Percentiles rank a stretch among this genome's conserved stretches.
These are phyloP conservation scores for Adoxophyes honmai DNA, from an alignment of 1,140 invertebrate species.

Conservation along the genomic window DNA sequence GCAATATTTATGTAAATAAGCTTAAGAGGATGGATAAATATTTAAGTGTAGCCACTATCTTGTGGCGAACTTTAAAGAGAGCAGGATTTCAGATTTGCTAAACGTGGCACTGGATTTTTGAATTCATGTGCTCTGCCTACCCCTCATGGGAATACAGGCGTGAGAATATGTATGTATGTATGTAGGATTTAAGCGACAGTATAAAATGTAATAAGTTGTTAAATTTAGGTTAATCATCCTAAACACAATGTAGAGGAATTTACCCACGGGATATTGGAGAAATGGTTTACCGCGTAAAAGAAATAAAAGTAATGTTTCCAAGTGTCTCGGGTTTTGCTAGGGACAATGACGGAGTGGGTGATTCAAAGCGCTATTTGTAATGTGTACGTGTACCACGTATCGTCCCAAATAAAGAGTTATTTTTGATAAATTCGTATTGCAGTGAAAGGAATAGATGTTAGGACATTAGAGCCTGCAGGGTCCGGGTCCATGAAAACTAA, in stretches of 20 bases:
- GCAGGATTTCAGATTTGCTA: slow-evolving; percentile 1
- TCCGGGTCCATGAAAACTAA: too few species aligned
- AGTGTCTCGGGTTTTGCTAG: neutral
- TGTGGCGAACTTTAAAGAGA: slow-evolving; percentile 2
- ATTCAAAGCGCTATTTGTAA: neutral
- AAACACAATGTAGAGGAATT: slow-evolving; percentile 10
- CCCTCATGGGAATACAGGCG: too few species aligned
- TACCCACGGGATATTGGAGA: neutral
- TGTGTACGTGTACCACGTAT: neutral
- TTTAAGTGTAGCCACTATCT: slow-evolving; percentile 14
- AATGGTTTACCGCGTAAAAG: slow-evolving; percentile 5
- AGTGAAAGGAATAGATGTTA: neutral
- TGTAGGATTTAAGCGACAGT: neutral
- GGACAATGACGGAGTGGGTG: slow-evolving; percentile 2
- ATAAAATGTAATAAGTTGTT: slow-evolving; percentile 2
- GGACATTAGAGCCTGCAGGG: too few species aligned
- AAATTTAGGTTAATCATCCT: slow-evolving; percentile 15
- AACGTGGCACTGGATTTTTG: too few species aligned
- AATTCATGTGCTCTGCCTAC: too few species aligned
- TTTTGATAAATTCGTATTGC: neutral
- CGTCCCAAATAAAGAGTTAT: neutral
- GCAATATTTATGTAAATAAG: slow-evolving; percentile 16
- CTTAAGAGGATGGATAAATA: slow-evolving; percentile 12
- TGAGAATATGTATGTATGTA: too few species aligned
- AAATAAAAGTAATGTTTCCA: slow-evolving; percentile 14